Evolutionary conservation across 1,140 invertebrate species (phyloP).

Genomic region (Harlomillsia oculata): DNA sequence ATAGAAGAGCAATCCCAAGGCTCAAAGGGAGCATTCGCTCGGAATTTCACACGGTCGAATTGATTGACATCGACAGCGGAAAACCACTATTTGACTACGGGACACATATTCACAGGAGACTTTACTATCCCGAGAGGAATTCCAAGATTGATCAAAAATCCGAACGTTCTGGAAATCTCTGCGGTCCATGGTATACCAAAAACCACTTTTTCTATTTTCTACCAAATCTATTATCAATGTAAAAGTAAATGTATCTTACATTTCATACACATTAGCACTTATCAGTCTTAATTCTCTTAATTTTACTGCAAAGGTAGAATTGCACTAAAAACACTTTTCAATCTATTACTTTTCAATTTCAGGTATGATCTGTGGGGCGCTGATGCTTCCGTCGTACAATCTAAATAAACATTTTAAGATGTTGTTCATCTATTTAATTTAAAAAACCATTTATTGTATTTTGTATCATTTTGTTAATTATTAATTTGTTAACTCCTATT

Average conservation of each 20-base stretch:
- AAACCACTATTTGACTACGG: conserved; percentile 42
- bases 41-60: conserved; percentile 37
- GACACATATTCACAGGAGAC: conserved; percentile 40
- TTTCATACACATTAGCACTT: not conserved
- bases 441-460: not conserved
- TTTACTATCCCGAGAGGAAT: conserved; percentile 43
- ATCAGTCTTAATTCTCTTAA: too few species aligned
- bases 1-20: too few species aligned
- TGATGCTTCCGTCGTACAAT: conserved; percentile 18
- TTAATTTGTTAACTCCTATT: too few species aligned
- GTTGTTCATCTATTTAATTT: too few species aligned
- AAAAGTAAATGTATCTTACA: too few species aligned
- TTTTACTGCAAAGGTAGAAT: too few species aligned
- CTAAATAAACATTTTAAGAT: too few species aligned
- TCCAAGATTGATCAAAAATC: conserved; percentile 49
- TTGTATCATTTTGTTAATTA: too few species aligned
- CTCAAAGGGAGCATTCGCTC: conserved; percentile 31
- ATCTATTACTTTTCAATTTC: not conserved
- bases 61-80: conserved; percentile 40
- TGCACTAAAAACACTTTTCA: too few species aligned
- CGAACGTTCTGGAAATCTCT: conserved; percentile 53
- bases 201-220: not conserved
- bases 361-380: conserved; percentile 30
- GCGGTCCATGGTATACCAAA: conserved; percentile 71
- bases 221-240: not conserved